Conservation (phyloP, 2,888 invertebrate species). For the Gymnosoma rotundatum region DNA sequence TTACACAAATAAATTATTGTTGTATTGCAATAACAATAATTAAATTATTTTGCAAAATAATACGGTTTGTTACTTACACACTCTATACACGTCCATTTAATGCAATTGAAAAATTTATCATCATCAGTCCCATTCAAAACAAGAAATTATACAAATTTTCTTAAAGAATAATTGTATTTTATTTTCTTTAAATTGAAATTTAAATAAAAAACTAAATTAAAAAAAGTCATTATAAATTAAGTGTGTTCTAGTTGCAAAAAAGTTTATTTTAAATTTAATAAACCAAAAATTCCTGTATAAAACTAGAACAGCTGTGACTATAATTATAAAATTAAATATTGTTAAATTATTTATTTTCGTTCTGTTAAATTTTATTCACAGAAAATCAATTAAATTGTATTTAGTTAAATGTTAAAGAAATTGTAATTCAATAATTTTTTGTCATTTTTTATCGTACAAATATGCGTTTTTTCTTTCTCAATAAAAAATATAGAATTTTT, state of each 20-base stretch:
- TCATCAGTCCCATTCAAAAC: constrained; percentile 56
- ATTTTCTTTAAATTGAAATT: constrained; percentile 32
- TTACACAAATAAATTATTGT: constrained; percentile 56
- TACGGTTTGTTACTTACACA: constrained; percentile 81
- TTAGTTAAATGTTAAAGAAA: constrained; percentile 51
- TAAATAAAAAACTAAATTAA: constrained; percentile 28
- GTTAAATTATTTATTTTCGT: constrained; percentile 38
- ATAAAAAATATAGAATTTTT: constrained; percentile 49
- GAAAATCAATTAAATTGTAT: constrained; percentile 34
- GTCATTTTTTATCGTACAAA: constrained; percentile 48
- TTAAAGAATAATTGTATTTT: constrained; percentile 64
- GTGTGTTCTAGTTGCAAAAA: constrained; percentile 46
- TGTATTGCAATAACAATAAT: constrained; percentile 49
- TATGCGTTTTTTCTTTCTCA: constrained; percentile 44
- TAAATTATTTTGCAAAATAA: constrained; percentile 69
- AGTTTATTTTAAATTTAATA: constrained; percentile 1
- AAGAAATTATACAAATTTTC: constrained; percentile 70
- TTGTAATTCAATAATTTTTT: constrained; percentile 50
- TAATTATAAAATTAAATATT: constrained; percentile 37
- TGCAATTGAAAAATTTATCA: constrained; percentile 75
- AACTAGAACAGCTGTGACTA: constrained; percentile 61
- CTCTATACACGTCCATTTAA: constrained; percentile 78
- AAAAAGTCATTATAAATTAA: constrained; percentile 63
- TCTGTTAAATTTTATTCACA: constrained; percentile 45
- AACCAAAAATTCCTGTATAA: background rate